phyloP scores from a whole-genome alignment of 1,140 invertebrate species.

The Atta texana region DNA sequence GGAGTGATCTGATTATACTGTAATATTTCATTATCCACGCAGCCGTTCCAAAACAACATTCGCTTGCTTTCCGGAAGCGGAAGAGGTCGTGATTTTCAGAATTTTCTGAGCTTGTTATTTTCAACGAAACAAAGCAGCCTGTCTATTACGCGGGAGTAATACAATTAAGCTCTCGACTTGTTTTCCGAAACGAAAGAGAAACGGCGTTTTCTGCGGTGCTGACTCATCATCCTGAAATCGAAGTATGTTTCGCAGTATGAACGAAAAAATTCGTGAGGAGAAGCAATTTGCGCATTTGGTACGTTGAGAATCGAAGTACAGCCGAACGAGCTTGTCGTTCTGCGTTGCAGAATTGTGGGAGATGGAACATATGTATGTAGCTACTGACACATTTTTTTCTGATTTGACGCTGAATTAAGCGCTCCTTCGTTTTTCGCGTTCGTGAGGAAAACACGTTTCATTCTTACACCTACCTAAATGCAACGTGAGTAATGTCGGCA shows the following conservation, averaged over 20 bases:
- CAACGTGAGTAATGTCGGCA: neutral
- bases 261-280: constrained; percentile 44
- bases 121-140: constrained; percentile 52
- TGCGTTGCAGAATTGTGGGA: neutral
- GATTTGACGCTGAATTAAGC: neutral
- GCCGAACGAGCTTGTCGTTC: constrained; percentile 21
- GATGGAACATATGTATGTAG: neutral
- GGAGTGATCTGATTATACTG: constrained; percentile 56
- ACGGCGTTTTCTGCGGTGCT: constrained; percentile 13
- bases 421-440: neutral
- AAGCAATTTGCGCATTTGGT: constrained; percentile 52
- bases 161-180: constrained; percentile 59
- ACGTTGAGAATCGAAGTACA: constrained; percentile 10
- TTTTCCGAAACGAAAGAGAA: constrained; percentile 49
- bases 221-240: constrained; percentile 47
- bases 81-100: constrained; percentile 60
- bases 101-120: constrained; percentile 68
- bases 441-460: neutral
- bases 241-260: constrained; percentile 35
- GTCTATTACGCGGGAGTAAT: constrained; percentile 54
- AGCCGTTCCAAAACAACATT: constrained; percentile 38
- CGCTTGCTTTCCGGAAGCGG: constrained; percentile 5
- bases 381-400: neutral
- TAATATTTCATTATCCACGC: constrained; percentile 60
- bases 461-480: constrained; percentile 8